Percentiles rank a stretch among this genome's conserved stretches.
These are phyloP conservation scores for Botrylloides violaceus DNA, from an alignment of 23 tunicate species.

Conservation along the genomic window DNA sequence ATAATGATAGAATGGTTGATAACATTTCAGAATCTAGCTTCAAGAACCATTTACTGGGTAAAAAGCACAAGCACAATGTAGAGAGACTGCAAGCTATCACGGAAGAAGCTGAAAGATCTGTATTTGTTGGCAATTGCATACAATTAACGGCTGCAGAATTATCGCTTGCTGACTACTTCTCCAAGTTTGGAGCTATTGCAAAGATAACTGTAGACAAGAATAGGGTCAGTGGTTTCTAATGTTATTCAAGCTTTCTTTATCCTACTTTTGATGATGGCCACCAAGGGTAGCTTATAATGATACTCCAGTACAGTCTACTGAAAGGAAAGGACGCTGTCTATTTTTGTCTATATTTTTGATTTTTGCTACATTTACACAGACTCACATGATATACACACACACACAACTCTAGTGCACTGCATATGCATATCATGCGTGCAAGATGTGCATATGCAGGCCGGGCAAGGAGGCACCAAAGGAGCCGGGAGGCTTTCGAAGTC, in stretches of 20 bases:
- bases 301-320: background rate
- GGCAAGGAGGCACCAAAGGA: no score
- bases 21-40: slow-evolving; percentile 39
- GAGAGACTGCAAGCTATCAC: slow-evolving; percentile 34
- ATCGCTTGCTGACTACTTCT: slow-evolving; percentile 72
- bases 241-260: background rate
- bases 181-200: slow-evolving; percentile 31
- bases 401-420: no score
- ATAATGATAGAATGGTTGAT: no score
- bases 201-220: slow-evolving; percentile 79
- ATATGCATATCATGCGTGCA: no score
- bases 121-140: slow-evolving; percentile 51
- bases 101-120: slow-evolving; percentile 32
- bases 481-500: no score
- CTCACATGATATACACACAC: no score
- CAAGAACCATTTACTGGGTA: slow-evolving; percentile 45
- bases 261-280: no score
- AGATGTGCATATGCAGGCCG: no score
- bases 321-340: no score
- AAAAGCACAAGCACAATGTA: slow-evolving; percentile 45
- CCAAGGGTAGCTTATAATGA: no score
- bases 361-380: no score
- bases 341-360: no score
- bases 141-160: slow-evolving; percentile 50
- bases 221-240: slow-evolving; percentile 17